Percentiles rank a stretch among this genome's conserved stretches.
Evolutionary conservation across 2,888 invertebrate genomes (phyloP).

Genomic region (Drosophila recens): DNA sequence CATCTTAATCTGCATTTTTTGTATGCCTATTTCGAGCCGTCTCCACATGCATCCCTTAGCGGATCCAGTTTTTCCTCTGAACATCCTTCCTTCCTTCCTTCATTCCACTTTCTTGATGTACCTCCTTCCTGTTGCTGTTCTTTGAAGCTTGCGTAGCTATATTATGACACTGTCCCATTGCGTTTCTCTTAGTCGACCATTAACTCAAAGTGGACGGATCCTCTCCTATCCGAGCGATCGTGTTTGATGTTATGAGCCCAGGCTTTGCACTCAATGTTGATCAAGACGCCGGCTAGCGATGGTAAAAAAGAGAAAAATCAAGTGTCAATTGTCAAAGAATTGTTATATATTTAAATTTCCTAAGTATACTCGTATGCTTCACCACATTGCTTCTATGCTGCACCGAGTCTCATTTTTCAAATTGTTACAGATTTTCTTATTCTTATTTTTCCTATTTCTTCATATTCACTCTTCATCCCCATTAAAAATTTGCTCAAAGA

Average conservation of each 20-base stretch:
- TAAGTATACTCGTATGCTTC: not conserved
- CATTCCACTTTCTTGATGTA: constrained; percentile 23
- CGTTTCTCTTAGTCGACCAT: constrained; percentile 91
- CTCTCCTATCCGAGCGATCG: constrained; percentile 94
- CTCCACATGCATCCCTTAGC: constrained; percentile 22
- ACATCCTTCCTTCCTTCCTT: constrained; percentile 1
- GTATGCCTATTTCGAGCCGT: constrained; percentile 32
- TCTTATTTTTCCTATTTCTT: not conserved
- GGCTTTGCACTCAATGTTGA: constrained; percentile 97
- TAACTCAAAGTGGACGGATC: constrained; percentile 97
- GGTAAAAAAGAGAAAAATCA: not conserved
- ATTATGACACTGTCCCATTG: constrained; percentile 33
- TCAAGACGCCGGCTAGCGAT: constrained; percentile 91
- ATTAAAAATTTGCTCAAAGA: not conserved
- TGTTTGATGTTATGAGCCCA: constrained; percentile 96
- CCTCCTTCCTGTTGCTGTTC: constrained; percentile 44
- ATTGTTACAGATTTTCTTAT: not conserved
- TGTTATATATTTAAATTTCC: not conserved
- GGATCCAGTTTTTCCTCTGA: constrained; percentile 11
- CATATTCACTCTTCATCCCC: not conserved
- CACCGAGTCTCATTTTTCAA: not conserved
- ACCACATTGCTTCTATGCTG: not conserved
- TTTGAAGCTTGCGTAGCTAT: constrained; percentile 45
- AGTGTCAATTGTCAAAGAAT: too few relatives aligned
- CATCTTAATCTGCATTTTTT: constrained; percentile 34